phyloP scores from a whole-genome alignment of 30 jellyfish, hydroid and myxozoan species.

The Mastigias papua region DNA sequence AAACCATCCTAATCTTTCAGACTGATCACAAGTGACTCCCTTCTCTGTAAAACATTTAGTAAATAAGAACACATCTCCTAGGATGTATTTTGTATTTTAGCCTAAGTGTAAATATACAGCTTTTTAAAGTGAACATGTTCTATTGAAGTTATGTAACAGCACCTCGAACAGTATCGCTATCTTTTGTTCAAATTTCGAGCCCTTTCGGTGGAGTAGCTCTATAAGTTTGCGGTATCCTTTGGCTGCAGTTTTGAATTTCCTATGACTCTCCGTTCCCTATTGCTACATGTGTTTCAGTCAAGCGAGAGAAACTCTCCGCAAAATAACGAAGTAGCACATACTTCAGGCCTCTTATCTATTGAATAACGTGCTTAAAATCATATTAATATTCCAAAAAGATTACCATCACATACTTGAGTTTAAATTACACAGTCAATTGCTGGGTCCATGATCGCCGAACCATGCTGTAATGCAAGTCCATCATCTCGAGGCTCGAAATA shows the following conservation, averaged over 20 bases:
- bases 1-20: too few relatives aligned
- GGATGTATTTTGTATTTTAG: too few relatives aligned
- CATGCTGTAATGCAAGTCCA: background rate
- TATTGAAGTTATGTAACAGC: too few relatives aligned
- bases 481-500: conserved; percentile 1
- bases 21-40: too few relatives aligned
- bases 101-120: too few relatives aligned
- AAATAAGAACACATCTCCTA: too few relatives aligned
- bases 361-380: background rate
- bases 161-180: too few relatives aligned
- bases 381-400: conserved; percentile 1
- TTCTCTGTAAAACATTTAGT: too few relatives aligned
- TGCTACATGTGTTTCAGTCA: background rate
- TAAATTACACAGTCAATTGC: conserved; percentile 13
- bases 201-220: too few relatives aligned
- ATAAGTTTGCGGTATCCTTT: too few relatives aligned
- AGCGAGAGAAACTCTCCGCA: background rate
- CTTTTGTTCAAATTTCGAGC: too few relatives aligned
- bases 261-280: background rate
- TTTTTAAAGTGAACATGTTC: too few relatives aligned
- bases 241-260: background rate
- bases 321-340: background rate
- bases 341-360: background rate
- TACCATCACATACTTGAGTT: background rate
- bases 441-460: background rate